phyloP scores from a whole-genome alignment of 2,888 invertebrate species.

The Germaria angustata region DNA sequence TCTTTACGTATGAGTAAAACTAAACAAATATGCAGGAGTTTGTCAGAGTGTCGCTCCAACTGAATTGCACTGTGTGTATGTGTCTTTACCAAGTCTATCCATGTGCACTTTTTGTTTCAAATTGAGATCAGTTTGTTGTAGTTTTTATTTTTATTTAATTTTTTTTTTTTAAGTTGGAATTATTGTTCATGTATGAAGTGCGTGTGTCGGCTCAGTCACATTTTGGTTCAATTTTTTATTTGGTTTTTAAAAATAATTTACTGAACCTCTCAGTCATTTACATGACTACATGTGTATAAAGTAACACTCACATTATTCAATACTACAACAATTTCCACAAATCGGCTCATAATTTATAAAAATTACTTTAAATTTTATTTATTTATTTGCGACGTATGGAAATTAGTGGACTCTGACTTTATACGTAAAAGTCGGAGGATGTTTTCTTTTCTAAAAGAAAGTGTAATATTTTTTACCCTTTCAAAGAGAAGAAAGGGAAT shows the following conservation, averaged over 20 bases:
- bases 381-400: constrained; percentile 29
- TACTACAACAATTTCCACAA: constrained; percentile 53
- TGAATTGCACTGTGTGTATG: background rate
- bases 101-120: constrained; percentile 44
- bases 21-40: constrained; percentile 6
- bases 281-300: constrained; percentile 59
- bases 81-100: constrained; percentile 34
- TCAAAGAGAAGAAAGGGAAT: too few species aligned
- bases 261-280: constrained; percentile 59
- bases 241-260: constrained; percentile 55
- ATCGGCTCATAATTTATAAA: constrained; percentile 60
- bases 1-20: background rate
- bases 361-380: constrained; percentile 35
- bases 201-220: constrained; percentile 29
- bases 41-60: background rate
- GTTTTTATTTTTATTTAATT: background rate
- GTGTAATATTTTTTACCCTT: too few species aligned
- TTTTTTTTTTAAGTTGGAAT: background rate
- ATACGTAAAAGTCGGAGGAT: background rate
- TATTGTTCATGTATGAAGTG: constrained; percentile 17
- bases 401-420: background rate
- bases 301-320: constrained; percentile 60
- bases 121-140: constrained; percentile 51
- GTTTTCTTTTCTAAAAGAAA: too few species aligned
- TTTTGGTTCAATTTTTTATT: constrained; percentile 32